A percentile compares a stretch with the other conserved stretches of the same genome.
Conservation (phyloP, 2,113 vertebrate species). For the Stegostoma tigrinum region DNA sequence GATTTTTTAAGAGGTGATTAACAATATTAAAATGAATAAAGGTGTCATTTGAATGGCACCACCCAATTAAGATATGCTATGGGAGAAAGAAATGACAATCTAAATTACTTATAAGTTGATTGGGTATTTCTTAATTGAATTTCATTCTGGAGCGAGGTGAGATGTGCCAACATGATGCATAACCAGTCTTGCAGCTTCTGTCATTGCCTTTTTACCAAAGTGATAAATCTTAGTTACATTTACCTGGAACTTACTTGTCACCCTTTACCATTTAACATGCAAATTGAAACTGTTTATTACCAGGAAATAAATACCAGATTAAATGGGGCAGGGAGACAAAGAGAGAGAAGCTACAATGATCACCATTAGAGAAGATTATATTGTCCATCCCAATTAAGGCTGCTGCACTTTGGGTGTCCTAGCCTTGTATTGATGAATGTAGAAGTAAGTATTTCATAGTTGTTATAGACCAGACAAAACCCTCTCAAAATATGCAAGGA, state of each 20-base stretch:
- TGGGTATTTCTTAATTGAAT: slow-evolving; percentile 31
- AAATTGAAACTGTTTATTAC: background rate
- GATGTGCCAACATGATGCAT: background rate
- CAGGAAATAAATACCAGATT: background rate
- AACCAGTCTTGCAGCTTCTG: background rate
- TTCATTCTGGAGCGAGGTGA: background rate
- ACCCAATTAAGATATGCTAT: slow-evolving; percentile 20
- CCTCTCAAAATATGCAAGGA: too few relatives aligned
- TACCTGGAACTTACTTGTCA: background rate
- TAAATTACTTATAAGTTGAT: background rate
- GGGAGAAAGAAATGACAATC: background rate
- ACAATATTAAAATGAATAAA: background rate
- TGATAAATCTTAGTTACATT: slow-evolving; percentile 11
- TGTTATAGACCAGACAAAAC: too few relatives aligned
- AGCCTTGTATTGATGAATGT: background rate
- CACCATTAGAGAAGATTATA: background rate
- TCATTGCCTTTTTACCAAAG: background rate
- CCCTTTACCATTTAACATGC: background rate
- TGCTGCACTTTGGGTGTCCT: background rate
- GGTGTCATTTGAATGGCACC: background rate
- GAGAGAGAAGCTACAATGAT: background rate
- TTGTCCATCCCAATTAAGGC: background rate
- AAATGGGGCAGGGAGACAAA: background rate
- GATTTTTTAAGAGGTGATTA: slow-evolving; percentile 13
- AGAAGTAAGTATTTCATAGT: background rate